Base-by-base conservation (phyloP, 1,140 invertebrate species). In the Drusus annulatus region DNA sequence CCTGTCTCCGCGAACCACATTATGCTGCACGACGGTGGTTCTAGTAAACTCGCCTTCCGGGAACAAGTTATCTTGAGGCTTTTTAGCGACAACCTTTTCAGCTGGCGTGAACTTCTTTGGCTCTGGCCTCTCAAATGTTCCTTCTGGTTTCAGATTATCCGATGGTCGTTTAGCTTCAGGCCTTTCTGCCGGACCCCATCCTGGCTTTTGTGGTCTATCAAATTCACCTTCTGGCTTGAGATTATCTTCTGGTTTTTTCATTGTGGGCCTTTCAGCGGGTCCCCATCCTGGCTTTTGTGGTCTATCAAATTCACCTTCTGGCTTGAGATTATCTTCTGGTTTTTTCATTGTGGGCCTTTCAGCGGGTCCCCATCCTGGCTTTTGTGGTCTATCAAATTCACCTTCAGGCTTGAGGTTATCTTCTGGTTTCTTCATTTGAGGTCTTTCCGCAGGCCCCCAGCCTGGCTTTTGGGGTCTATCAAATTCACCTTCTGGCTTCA, bases 151-250 rank as follows among this genome's bases (percentile, higher is more conserved):
- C 0, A 94, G 84, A 85, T 94, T 94, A 83, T 5, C 84, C 0
- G 63, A 81, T 52, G 84, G 87, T 81, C 51, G 87, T 83, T 83
- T 87, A 85, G 60, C 84, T 80, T 80, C 13, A 83, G 77, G 84
- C 80, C 87, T 81, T 91, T 92, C 91, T 52, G 88, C 88, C 45
- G 87, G 87, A 25, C 84, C 84, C 82, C 86, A 86, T 75, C 84
- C 89, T 0, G 91, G 87, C 84, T 89, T 88, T 50, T 89, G 86
- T 0, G 80, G 85, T 60, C 80, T 84, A 21, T 87, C 85, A 82
- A 91, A 94, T 87, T 92, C 90, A 15, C 93, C 93, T 84, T 93
- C 93, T 45, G 92, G 89, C 6, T 86, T 85, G 1, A 94, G 84
- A 80, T 91, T 86, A 81, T 90, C 88, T 51, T 86, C 80, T 1